phyloP scores from a whole-genome alignment of 1,140 invertebrate genomes.

The Mactra quadrangularis region DNA sequence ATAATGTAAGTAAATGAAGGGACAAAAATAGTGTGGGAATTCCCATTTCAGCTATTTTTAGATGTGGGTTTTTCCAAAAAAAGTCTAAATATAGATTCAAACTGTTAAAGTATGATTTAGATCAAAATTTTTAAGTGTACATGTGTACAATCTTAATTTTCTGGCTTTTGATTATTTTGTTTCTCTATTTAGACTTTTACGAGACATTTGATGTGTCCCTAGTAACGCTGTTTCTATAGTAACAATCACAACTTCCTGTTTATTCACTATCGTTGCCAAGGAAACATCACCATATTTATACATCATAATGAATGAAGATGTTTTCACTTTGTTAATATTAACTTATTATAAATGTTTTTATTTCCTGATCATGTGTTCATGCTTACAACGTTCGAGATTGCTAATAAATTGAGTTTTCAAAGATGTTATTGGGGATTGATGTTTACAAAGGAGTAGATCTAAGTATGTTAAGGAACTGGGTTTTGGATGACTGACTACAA shows the following conservation, averaged over 20 bases:
- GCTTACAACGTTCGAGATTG: no score
- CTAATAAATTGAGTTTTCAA: no score
- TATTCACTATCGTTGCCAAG: slow-evolving; percentile 52
- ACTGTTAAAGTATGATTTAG: no score
- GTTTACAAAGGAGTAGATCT: no score
- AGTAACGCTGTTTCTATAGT: slow-evolving; percentile 65
- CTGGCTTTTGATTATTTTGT: no score
- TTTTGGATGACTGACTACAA: no score
- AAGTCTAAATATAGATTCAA: slow-evolving; percentile 50
- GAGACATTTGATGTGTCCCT: slow-evolving; percentile 41
- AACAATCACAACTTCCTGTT: slow-evolving; percentile 57
- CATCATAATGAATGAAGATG: slow-evolving; percentile 28
- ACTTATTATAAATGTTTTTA: slow-evolving; percentile 41
- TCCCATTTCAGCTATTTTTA: slow-evolving; percentile 15
- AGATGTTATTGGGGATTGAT: no score
- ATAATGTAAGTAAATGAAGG: slow-evolving; percentile 79
- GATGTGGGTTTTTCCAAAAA: slow-evolving; percentile 25
- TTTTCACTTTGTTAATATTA: slow-evolving; percentile 59
- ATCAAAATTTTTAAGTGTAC: no score
- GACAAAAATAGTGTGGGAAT: background rate
- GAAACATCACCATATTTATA: slow-evolving; percentile 49
- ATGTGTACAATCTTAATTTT: no score
- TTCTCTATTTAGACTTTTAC: slow-evolving; percentile 38
- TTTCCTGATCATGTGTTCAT: slow-evolving; percentile 16
- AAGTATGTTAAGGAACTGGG: no score